phyloP scores from a whole-genome alignment of 1,140 invertebrate genomes.

The Coptotermes formosanus region DNA sequence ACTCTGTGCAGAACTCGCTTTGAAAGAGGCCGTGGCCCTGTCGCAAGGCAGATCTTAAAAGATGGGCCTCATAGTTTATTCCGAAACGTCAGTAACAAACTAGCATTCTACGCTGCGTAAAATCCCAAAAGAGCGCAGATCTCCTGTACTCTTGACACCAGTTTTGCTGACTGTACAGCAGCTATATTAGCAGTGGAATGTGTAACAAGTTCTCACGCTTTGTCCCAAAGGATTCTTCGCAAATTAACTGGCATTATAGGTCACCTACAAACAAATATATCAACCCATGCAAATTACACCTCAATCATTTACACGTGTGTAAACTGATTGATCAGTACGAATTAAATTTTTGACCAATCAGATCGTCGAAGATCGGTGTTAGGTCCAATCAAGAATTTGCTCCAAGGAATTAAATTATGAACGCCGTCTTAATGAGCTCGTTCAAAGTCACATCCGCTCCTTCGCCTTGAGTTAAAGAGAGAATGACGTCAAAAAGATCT shows the following conservation, averaged over 20 bases:
- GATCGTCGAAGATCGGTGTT: background rate
- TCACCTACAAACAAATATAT: background rate
- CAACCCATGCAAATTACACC: background rate
- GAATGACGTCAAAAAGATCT: constrained; percentile 26
- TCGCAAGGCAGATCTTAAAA: too few relatives aligned
- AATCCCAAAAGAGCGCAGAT: background rate
- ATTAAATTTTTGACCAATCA: constrained; percentile 7
- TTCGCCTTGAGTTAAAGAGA: constrained; percentile 29
- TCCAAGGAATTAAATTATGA: constrained; percentile 13
- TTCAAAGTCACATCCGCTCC: background rate
- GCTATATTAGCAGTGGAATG: background rate
- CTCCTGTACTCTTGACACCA: background rate
- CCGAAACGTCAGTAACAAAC: too few relatives aligned
- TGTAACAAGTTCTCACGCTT: background rate
- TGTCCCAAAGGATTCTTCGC: background rate
- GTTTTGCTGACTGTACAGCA: background rate
- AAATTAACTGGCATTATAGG: background rate
- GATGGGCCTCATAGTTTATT: too few relatives aligned
- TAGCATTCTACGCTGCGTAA: background rate
- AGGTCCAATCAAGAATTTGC: constrained; percentile 14
- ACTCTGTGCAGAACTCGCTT: too few relatives aligned
- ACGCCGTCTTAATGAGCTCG: constrained; percentile 26
- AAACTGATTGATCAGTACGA: constrained; percentile 4
- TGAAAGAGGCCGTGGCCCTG: too few relatives aligned
- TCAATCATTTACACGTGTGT: constrained; percentile 16